Base-by-base conservation (phyloP, 2,797 vertebrate genomes). In the Meda fulgida region DNA sequence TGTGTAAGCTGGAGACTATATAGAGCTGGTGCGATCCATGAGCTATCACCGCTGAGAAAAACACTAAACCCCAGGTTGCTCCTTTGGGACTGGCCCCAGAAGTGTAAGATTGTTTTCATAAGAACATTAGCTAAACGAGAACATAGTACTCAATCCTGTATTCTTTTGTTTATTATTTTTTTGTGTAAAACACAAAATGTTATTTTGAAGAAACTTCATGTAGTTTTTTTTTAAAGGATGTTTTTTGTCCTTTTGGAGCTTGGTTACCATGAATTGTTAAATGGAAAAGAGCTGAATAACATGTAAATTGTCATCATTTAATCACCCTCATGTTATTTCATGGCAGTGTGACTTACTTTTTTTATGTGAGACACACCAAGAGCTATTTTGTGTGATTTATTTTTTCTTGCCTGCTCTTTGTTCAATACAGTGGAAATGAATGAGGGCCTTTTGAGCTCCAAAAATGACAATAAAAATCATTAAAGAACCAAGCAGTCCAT, bases 251-350 rank as follows among this genome's bases (percentile, higher is more conserved):
- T 31, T 29, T 63, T 78, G 23, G 5, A 78, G 53, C 77, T 46
- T 78, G 38, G 65, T 78, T 65, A 78, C 58, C 10, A 40, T 40
- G 8, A 10, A 63, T 31, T 43, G 38, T 46, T 65, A 18, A 11
- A 46, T 19, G 38, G 38, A 78, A 78, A 78, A 63, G n/a, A 65
- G 38, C n/a, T 78, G n/a, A 65, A 65, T 46, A 21, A 58, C 63
- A 78, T 29, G 38, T 21, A 46, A 46, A 78, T 78, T 78, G 58
- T 26, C 9, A 11, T 46, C 3, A 78, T 78, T 78, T 65, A 63
- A 26, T 78, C 26, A 78, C 38, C 58, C 77, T 58, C 34, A 11
- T 77, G 53, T 58, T 58, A 38, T 77, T 60, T 13, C 53, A 77
- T 60, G 43, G 5, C 58, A 16, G 9, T 43, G 21, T 65, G 55